Conservation (phyloP, 2,113 vertebrate genomes). For the Chamaetylas fuelleborni region DNA sequence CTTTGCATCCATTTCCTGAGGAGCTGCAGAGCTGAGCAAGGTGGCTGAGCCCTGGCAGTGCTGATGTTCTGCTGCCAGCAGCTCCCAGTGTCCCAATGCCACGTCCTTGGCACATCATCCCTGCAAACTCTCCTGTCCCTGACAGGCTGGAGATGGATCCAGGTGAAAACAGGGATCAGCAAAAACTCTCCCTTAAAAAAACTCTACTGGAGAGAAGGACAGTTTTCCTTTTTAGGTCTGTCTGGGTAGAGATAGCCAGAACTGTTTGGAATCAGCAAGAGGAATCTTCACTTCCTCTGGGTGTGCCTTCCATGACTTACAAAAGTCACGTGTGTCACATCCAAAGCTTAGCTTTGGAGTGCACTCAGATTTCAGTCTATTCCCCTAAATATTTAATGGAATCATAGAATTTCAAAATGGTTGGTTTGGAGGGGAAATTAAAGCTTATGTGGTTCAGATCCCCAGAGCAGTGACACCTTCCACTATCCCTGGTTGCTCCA, state of each 20-base stretch:
- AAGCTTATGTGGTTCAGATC: background rate
- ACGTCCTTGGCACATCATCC: background rate
- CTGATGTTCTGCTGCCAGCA: background rate
- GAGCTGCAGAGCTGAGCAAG: background rate
- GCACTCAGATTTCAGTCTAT: fast-evolving
- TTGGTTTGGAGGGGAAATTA: background rate
- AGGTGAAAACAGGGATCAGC: background rate
- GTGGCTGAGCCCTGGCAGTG: background rate
- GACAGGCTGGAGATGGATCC: background rate
- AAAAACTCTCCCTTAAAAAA: background rate
- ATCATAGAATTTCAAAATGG: too few species aligned
- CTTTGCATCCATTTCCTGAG: background rate
- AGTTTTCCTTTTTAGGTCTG: background rate
- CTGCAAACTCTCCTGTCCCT: background rate
- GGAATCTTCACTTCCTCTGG: background rate
- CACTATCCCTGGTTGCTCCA: background rate
- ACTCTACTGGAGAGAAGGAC: background rate
- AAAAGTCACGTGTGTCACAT: too few species aligned
- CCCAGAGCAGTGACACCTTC: background rate
- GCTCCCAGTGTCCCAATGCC: background rate
- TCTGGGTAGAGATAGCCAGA: background rate
- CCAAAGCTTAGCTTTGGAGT: background rate
- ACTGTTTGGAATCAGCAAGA: background rate
- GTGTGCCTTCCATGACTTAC: fast-evolving
- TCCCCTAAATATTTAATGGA: background rate